These are phyloP conservation scores for Drosophila insularis DNA, from an alignment of 1,140 invertebrate species.

Conservation along the genomic window DNA sequence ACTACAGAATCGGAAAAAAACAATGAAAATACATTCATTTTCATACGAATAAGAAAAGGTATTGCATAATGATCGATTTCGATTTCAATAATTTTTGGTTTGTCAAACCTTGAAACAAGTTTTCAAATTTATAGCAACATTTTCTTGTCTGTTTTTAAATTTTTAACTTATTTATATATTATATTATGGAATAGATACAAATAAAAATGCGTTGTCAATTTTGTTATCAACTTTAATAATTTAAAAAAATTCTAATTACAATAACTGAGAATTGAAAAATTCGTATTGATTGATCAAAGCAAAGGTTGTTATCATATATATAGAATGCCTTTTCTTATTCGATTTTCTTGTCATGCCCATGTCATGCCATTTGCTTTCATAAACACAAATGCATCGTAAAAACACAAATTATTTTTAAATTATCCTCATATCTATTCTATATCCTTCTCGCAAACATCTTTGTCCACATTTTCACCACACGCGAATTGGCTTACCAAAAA, in stretches of 20 bases:
- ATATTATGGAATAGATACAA: too few species aligned
- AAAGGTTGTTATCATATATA: background rate
- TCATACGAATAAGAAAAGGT: constrained; percentile 70
- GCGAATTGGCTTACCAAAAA: background rate
- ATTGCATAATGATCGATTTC: constrained; percentile 33
- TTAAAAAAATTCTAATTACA: too few species aligned
- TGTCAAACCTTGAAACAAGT: background rate
- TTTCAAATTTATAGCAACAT: background rate
- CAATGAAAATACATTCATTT: constrained; percentile 37
- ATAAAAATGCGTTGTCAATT: too few species aligned
- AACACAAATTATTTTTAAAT: constrained; percentile 4
- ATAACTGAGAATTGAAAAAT: constrained; percentile 35
- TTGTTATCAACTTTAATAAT: too few species aligned
- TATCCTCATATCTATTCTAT: background rate
- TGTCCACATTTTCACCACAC: background rate
- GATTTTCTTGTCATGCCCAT: constrained; percentile 23
- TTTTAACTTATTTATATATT: too few species aligned
- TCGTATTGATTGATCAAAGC: constrained; percentile 31
- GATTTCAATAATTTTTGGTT: background rate
- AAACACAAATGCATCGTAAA: constrained; percentile 18
- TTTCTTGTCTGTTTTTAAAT: too few species aligned
- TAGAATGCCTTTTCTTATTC: constrained; percentile 76
- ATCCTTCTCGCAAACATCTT: background rate
- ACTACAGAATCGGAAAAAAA: background rate
- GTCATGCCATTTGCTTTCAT: constrained; percentile 29